phyloP scores from a whole-genome alignment of 1,140 invertebrate species.

The Ericerus pela region DNA sequence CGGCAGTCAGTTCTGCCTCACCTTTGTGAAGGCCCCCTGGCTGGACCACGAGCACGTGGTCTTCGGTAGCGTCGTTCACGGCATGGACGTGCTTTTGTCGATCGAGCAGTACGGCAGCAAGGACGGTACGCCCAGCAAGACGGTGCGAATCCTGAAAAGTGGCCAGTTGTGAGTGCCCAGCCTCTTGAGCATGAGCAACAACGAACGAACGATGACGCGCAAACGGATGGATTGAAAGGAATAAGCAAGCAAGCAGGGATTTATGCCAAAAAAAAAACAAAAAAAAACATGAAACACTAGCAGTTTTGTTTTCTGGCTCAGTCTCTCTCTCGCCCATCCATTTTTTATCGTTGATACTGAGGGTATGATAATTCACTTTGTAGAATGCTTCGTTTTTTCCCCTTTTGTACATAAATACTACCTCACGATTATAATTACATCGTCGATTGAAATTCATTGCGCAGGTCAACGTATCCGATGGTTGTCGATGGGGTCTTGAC shows the following conservation, averaged over 20 bases:
- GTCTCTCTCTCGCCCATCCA: background rate
- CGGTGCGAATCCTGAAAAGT: constrained; percentile 62
- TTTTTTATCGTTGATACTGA: too few relatives aligned
- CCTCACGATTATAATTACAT: too few relatives aligned
- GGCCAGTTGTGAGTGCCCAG: constrained; percentile 41
- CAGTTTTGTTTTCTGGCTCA: background rate
- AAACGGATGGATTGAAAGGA: background rate
- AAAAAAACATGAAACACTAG: too few relatives aligned
- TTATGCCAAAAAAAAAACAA: too few relatives aligned
- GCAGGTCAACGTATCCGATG: too few relatives aligned
- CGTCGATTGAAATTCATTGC: too few relatives aligned
- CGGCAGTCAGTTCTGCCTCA: constrained; percentile 98
- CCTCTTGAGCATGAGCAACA: background rate
- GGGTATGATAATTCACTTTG: too few relatives aligned
- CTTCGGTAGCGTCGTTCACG: constrained; percentile 87
- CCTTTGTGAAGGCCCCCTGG: constrained; percentile 86
- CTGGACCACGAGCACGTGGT: constrained; percentile 94
- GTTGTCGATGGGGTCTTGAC: too few relatives aligned
- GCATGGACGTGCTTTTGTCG: constrained; percentile 88
- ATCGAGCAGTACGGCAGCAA: constrained; percentile 65
- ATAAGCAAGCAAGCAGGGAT: background rate
- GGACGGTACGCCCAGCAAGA: constrained; percentile 73
- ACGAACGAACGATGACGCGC: background rate
- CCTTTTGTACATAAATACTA: too few relatives aligned
- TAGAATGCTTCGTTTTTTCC: too few relatives aligned